These are phyloP conservation scores for Glossophaga mutica DNA, from an alignment of 2,797 vertebrate genomes.

Conservation along the genomic window DNA sequence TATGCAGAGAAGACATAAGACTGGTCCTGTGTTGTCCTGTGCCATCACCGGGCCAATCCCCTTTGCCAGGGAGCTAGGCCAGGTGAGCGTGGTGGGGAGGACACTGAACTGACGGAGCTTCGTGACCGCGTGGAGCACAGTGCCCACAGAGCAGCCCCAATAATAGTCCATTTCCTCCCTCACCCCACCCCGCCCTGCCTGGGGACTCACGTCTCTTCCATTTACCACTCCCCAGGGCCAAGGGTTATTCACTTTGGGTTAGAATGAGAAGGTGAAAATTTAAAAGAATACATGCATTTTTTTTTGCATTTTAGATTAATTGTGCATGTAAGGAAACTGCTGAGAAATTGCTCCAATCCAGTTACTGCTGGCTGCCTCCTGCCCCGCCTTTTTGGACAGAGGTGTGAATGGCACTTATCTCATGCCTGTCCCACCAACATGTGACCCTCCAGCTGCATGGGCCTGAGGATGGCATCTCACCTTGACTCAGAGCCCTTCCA, in stretches of 20 bases:
- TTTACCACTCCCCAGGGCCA: neutral
- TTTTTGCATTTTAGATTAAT: neutral
- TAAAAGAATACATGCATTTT: neutral
- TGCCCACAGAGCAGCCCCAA: fast-evolving
- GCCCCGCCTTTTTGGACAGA: neutral
- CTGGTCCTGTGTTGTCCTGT: neutral
- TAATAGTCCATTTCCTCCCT: neutral
- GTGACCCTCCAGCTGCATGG: neutral
- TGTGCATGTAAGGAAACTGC: neutral
- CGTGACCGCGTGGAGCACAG: fast-evolving
- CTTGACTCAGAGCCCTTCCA: neutral
- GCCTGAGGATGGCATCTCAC: neutral
- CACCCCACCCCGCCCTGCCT: fast-evolving
- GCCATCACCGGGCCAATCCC: neutral
- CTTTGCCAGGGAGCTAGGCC: neutral
- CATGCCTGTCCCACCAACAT: too few species aligned
- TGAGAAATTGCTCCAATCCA: neutral
- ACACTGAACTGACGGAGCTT: neutral
- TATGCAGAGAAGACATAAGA: neutral
- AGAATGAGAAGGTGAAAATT: neutral
- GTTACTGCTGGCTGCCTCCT: neutral
- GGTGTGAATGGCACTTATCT: fast-evolving
- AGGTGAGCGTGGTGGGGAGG: neutral
- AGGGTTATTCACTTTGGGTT: neutral
- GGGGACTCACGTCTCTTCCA: neutral